These are phyloP conservation scores for Petroica traversi DNA, from an alignment of 2,113 vertebrate genomes.

Conservation along the genomic window DNA sequence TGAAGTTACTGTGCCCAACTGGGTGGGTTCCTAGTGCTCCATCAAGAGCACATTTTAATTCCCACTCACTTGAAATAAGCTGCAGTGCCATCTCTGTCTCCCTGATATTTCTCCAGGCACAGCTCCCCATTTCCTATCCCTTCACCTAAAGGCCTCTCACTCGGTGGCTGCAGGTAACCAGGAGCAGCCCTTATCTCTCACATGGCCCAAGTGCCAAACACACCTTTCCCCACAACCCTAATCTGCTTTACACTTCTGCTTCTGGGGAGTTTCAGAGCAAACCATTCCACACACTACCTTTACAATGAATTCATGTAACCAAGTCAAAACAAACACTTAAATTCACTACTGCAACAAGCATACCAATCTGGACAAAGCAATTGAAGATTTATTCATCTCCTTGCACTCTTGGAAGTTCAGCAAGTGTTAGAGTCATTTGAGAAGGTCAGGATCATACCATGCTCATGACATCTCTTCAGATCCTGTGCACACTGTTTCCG, in stretches of 20 bases:
- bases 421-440: neutral
- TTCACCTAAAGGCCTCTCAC: neutral
- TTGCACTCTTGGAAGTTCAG: neutral
- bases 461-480: neutral
- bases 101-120: neutral
- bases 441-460: neutral
- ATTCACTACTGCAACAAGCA: neutral
- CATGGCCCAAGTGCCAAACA: neutral
- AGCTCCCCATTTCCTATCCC: neutral
- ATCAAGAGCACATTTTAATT: neutral
- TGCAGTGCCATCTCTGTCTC: neutral
- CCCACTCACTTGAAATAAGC: neutral
- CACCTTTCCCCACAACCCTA: neutral
- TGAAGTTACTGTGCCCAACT: neutral
- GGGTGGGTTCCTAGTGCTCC: neutral
- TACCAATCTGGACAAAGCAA: neutral
- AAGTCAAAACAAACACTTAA: neutral
- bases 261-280: neutral
- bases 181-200: neutral
- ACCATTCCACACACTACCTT: neutral
- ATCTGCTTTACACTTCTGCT: neutral
- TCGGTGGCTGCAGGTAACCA: neutral
- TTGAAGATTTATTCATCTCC: neutral
- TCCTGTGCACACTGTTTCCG: neutral
- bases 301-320: neutral